Conservation (phyloP, 2,797 vertebrate species). For the Pseudochromis fuscus region DNA sequence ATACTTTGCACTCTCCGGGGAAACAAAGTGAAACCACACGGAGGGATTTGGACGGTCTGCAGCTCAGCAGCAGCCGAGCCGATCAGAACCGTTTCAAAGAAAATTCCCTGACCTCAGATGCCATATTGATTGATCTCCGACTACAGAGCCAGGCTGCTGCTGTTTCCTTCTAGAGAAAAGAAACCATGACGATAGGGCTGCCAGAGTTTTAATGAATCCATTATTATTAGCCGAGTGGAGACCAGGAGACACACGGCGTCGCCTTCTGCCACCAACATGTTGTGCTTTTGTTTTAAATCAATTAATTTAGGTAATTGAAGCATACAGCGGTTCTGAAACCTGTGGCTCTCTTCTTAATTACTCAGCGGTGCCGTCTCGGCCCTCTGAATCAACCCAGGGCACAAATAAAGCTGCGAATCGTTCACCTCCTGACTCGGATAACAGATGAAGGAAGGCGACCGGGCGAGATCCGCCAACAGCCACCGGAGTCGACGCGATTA, state of each 20-base stretch:
- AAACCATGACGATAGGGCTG: neutral
- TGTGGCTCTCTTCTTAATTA: slow-evolving; percentile 44
- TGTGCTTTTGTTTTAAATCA: slow-evolving; percentile 57
- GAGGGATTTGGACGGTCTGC: slow-evolving; percentile 29
- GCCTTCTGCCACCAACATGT: slow-evolving; percentile 33
- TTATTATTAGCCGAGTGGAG: slow-evolving; percentile 39
- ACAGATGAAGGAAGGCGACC: neutral
- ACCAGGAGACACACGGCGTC: slow-evolving; percentile 29
- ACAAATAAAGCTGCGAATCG: slow-evolving; percentile 1
- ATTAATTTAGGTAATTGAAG: slow-evolving; percentile 51
- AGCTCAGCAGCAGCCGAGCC: slow-evolving; percentile 10
- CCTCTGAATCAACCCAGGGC: neutral
- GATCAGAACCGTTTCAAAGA: neutral
- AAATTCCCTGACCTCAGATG: neutral
- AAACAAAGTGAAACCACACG: neutral
- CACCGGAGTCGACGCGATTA: slow-evolving; percentile 8
- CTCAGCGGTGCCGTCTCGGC: neutral
- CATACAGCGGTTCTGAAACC: slow-evolving; percentile 22
- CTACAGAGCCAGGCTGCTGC: neutral
- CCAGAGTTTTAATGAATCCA: slow-evolving; percentile 45
- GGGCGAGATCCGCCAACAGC: slow-evolving; percentile 11
- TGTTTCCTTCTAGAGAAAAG: neutral
- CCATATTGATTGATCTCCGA: too few species aligned
- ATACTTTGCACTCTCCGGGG: neutral
- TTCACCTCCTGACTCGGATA: neutral